These are phyloP conservation scores for Artibeus lituratus DNA, from an alignment of 2,797 vertebrate species.

Conservation along the genomic window DNA sequence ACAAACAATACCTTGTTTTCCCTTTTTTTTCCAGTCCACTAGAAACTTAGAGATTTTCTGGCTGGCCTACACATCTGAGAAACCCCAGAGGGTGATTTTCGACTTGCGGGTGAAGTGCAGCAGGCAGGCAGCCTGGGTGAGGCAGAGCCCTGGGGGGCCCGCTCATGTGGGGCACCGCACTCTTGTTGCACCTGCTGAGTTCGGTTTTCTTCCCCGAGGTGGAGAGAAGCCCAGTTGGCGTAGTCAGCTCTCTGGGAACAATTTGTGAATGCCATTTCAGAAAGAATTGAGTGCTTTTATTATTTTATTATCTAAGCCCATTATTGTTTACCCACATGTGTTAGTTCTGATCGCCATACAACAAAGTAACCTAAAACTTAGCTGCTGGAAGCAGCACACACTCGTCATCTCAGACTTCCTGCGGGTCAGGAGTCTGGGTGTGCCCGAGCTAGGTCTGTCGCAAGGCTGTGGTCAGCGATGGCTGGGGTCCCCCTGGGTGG, in stretches of 20 bases:
- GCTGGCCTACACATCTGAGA: background rate
- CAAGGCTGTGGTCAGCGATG: background rate
- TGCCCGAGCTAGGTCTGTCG: background rate
- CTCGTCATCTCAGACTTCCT: too few relatives aligned
- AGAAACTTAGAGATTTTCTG: background rate
- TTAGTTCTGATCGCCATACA: background rate
- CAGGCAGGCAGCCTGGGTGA: background rate
- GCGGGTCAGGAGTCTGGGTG: background rate
- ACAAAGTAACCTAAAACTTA: background rate
- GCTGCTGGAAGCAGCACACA: background rate
- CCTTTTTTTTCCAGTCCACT: background rate
- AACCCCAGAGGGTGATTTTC: background rate
- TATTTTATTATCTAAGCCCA: background rate
- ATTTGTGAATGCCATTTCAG: background rate
- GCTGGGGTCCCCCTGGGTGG: fast-evolving
- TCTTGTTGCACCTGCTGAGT: background rate
- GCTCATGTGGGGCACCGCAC: too few relatives aligned
- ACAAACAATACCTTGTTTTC: background rate
- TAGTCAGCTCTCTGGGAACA: background rate
- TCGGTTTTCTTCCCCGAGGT: background rate
- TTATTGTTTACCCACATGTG: background rate
- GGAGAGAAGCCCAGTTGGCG: background rate
- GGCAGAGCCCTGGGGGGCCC: background rate
- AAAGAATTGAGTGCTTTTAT: background rate
- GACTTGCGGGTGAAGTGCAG: background rate